Base-by-base conservation (phyloP, 2,888 invertebrate genomes). In the Tinea semifulvella region DNA sequence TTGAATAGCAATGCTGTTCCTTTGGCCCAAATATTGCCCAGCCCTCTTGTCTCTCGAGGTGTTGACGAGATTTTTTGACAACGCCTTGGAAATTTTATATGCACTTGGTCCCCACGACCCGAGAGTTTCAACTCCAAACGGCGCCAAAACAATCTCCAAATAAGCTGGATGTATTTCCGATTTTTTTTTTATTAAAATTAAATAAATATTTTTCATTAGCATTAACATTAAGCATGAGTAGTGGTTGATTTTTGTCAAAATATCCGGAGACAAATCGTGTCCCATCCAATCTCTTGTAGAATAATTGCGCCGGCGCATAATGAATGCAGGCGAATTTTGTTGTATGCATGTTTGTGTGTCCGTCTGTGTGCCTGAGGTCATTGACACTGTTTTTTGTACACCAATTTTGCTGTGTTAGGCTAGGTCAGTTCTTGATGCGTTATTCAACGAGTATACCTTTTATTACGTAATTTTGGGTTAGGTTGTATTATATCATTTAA, bases 281-380 rank as follows among this genome's bases (percentile, higher is more conserved):
- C 7, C 11, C 16, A 2, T 6, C 18, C 17, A 18, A 6, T 18
- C 2, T 36, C 36, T 18, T 36, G 17, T 36, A 18, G 16, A 36
- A 18, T 8, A 36, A 36, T 13, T 40, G 40, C 40, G 40, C 40
- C 22, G 3, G 22, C 40, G 13, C 40, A 40, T 40, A 36, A 40
- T 40, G 22, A 7, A 40, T 40, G 40, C 40, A 22, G 40, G 22
- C 40, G 40, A 40, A 40, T 40, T 40, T 40, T 7, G 22, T 3
- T 40, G 40, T 22, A 22, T 40, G 22, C 20, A 10, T 40, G 11
- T 18, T 22, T 18, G 18, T 38, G 38, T 38, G 38, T 40, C 2
- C 6, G 22, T 40, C 2, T 40, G 40, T 40, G 22, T 22, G 11
- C 18, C 6, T 14, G 3, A 40, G 40, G 22, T 40, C 22, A 22